phyloP scores from a whole-genome alignment of 2,888 invertebrate genomes.

The Campoletis raptor region DNA sequence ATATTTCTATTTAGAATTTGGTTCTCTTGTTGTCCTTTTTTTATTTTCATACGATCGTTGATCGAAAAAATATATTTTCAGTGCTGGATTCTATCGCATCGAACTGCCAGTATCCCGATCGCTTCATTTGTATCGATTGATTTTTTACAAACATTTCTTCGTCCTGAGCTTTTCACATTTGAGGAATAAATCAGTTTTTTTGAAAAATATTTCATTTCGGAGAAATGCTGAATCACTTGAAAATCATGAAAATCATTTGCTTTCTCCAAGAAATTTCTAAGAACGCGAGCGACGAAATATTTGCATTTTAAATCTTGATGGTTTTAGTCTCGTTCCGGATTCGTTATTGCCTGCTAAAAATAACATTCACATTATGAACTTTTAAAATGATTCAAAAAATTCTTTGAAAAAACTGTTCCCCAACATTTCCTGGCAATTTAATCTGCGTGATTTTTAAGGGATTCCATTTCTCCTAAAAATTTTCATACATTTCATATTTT shows the following conservation, averaged over 20 bases:
- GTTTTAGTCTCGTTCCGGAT: neutral
- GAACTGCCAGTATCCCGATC: slow-evolving; percentile 40
- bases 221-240: neutral
- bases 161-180: neutral
- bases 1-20: slow-evolving; percentile 20
- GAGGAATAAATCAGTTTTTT: neutral
- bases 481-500: slow-evolving; percentile 31
- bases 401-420: neutral
- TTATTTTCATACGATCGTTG: slow-evolving; percentile 35
- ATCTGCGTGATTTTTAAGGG: neutral
- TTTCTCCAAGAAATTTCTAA: neutral
- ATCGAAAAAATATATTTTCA: slow-evolving; percentile 20
- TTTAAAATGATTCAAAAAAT: neutral
- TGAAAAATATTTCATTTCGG: neutral
- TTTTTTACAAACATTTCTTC: neutral
- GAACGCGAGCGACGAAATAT: no score
- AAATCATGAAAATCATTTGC: neutral
- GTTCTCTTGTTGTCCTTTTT: slow-evolving; percentile 24
- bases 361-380: neutral
- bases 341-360: neutral
- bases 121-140: slow-evolving; percentile 22
- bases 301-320: neutral
- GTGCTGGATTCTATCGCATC: slow-evolving; percentile 14
- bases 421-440: neutral
- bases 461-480: neutral